These are phyloP conservation scores for Aptenodytes patagonicus DNA, from an alignment of 2,113 vertebrate species.

Conservation along the genomic window DNA sequence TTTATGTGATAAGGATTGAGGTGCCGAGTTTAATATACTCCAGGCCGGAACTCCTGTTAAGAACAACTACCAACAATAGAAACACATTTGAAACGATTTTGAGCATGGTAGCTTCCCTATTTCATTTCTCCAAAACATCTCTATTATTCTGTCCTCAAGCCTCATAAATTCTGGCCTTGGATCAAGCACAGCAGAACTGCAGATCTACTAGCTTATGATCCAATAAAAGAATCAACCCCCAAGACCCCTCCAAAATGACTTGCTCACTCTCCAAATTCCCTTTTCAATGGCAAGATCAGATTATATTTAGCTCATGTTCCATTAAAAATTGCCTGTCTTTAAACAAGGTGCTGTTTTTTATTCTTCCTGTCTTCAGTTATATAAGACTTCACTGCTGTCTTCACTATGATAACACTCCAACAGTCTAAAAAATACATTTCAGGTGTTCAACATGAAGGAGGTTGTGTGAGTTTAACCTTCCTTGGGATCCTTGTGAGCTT, in stretches of 20 bases:
- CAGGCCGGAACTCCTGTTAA: not conserved
- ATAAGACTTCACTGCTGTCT: slow-evolving; percentile 77
- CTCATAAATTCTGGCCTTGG: not conserved
- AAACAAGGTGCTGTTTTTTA: slow-evolving; percentile 55
- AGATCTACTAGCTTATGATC: not conserved
- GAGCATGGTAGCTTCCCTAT: not conserved
- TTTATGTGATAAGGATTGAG: not conserved
- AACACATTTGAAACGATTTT: not conserved
- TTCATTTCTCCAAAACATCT: not conserved
- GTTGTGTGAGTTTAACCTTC: slow-evolving; percentile 83
- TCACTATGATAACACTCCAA: slow-evolving; percentile 74
- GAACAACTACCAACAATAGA: not conserved
- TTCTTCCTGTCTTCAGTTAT: slow-evolving; percentile 74
- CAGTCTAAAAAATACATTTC: slow-evolving; percentile 74
- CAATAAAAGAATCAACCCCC: not conserved
- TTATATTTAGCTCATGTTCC: slow-evolving; percentile 35
- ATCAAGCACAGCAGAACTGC: not conserved
- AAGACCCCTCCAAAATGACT: not conserved
- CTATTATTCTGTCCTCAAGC: not conserved
- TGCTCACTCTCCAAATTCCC: not conserved
- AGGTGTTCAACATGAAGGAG: slow-evolving; percentile 83
- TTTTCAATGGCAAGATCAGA: slow-evolving; percentile 13
- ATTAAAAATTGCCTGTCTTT: slow-evolving; percentile 60
- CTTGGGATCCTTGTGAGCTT: slow-evolving; percentile 78
- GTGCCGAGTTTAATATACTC: not conserved